Conservation (phyloP, 2,113 vertebrate genomes). For the Megalops atlanticus region DNA sequence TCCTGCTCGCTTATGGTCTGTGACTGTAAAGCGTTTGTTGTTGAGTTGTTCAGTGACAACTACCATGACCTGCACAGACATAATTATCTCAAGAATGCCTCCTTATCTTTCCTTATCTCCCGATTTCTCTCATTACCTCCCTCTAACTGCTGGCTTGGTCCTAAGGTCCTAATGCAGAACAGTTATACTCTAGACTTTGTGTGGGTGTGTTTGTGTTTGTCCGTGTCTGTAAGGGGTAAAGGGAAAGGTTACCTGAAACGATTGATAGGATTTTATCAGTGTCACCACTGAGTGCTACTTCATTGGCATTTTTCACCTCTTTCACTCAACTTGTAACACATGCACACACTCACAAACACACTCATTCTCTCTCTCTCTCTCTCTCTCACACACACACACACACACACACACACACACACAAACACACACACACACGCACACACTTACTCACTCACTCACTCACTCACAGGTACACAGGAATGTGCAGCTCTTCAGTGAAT, state of each 20-base stretch:
- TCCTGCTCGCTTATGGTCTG: too few relatives aligned
- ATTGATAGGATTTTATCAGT: background rate
- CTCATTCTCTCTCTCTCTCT: background rate
- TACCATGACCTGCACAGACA: background rate
- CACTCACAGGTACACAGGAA: background rate
- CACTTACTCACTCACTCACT: background rate
- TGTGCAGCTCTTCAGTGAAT: background rate
- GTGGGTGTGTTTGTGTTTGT: background rate
- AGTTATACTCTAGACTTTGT: background rate
- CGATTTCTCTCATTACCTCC: background rate
- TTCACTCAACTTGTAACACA: background rate
- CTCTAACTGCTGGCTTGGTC: background rate
- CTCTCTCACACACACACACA: background rate
- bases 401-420: background rate
- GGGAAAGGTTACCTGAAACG: background rate
- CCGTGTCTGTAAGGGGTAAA: background rate
- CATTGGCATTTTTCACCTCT: too few relatives aligned
- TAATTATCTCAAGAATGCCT: background rate
- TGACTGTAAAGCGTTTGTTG: too few relatives aligned
- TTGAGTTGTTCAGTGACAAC: too few relatives aligned
- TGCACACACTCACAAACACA: background rate
- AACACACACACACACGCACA: background rate
- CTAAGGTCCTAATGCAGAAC: background rate
- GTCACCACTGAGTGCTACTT: background rate
- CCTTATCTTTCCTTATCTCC: background rate